A percentile compares a stretch with the other conserved stretches of the same genome.
phyloP scores from a whole-genome alignment of 2,113 vertebrate species.

The Lophochroa leadbeateri region DNA sequence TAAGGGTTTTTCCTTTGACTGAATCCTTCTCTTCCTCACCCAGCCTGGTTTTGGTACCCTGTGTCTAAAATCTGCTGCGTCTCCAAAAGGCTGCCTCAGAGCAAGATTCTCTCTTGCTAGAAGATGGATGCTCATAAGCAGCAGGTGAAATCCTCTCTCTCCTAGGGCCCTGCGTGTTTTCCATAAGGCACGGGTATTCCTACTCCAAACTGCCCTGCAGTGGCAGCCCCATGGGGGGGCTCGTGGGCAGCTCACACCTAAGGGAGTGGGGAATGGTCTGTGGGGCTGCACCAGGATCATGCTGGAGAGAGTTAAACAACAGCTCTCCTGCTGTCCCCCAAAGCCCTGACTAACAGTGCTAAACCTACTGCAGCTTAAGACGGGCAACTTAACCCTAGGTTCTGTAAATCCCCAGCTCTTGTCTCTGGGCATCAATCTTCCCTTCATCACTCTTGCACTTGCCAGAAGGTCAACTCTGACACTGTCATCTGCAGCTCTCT shows the following conservation, averaged over 20 bases:
- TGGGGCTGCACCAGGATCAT: background rate
- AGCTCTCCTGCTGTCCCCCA: background rate
- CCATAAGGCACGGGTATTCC: background rate
- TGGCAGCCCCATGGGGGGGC: background rate
- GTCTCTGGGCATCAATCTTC: conserved; percentile 50
- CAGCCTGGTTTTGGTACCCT: background rate
- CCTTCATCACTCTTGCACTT: conserved; percentile 12
- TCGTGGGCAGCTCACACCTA: background rate
- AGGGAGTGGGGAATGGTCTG: fast-evolving
- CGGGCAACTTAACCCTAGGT: conserved; percentile 40
- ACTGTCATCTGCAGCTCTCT: conserved; percentile 34
- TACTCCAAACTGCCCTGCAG: background rate
- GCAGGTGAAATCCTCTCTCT: background rate
- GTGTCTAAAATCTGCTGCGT: background rate
- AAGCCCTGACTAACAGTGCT: background rate
- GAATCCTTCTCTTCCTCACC: background rate
- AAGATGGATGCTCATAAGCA: background rate
- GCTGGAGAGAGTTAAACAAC: background rate
- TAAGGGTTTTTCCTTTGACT: background rate
- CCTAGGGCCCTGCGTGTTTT: background rate
- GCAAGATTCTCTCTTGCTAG: background rate
- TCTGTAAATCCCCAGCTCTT: conserved; percentile 49
- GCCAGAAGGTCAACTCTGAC: conserved; percentile 56
- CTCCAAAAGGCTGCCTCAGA: background rate
- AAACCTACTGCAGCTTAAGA: background rate